phyloP scores from a whole-genome alignment of 2,888 invertebrate species.

The Ochlodes sylvanus region DNA sequence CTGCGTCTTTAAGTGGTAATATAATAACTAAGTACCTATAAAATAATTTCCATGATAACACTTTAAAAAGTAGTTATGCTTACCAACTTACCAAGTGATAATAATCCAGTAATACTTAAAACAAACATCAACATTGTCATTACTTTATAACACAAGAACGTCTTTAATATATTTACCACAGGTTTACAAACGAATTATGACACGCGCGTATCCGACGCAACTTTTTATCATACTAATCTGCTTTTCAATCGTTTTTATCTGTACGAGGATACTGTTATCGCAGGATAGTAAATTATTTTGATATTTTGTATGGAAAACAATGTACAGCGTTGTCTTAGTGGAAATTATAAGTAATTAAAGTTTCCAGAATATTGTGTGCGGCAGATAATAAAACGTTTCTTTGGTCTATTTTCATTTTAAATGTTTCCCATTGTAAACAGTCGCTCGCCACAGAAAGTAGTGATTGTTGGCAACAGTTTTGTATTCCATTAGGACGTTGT shows the following conservation, averaged over 20 bases:
- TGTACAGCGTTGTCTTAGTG: constrained; percentile 42
- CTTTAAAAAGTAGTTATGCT: constrained; percentile 47
- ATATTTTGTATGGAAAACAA: constrained; percentile 60
- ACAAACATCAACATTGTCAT: constrained; percentile 60
- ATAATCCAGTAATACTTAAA: constrained; percentile 56
- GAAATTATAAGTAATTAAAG: constrained; percentile 43
- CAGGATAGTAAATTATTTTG: constrained; percentile 69
- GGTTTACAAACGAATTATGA: constrained; percentile 36
- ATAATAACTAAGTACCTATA: background rate
- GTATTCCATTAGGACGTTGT: constrained; percentile 7
- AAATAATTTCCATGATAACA: background rate
- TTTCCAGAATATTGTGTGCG: constrained; percentile 45
- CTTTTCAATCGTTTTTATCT: constrained; percentile 63
- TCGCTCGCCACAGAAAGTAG: constrained; percentile 20
- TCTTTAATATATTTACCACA: constrained; percentile 5
- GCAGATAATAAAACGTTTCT: constrained; percentile 58
- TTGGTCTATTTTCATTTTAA: constrained; percentile 45
- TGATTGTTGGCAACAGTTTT: constrained; percentile 49
- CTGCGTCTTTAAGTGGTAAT: background rate
- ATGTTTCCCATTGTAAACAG: constrained; percentile 32
- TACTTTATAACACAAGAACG: constrained; percentile 1
- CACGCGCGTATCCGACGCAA: constrained; percentile 54
- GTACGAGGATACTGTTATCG: constrained; percentile 61
- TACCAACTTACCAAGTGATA: constrained; percentile 73
- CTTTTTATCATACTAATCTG: constrained; percentile 71